A percentile compares a stretch with the other conserved stretches of the same genome.
Evolutionary conservation across 2,888 invertebrate genomes (phyloP).

Genomic region (Ectobius pallidus): DNA sequence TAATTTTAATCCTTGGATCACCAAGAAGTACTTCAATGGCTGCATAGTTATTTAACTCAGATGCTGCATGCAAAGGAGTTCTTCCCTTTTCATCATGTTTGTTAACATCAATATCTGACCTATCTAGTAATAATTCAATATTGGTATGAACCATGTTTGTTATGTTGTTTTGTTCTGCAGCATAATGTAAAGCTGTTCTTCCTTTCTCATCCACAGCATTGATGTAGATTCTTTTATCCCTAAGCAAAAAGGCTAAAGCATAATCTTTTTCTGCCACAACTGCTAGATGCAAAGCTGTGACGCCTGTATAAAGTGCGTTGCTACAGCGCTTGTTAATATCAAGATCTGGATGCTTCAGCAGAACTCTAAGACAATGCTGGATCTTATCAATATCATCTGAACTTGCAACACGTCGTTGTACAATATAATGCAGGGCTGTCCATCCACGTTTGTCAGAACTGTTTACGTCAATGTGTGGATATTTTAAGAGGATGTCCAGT

Average conservation of each 20-base stretch:
- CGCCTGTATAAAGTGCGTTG: not conserved
- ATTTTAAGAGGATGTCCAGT: not conserved
- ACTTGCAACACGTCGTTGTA: not conserved
- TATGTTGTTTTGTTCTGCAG: not conserved
- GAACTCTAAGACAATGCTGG: not conserved
- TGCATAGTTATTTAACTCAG: not conserved
- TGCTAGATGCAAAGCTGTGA: not conserved
- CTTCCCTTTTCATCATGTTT: not conserved
- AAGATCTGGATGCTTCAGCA: not conserved
- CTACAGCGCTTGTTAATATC: not conserved
- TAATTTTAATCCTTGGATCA: not conserved
- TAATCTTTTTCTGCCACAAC: not conserved
- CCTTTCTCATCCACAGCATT: not conserved
- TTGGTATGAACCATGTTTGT: not conserved
- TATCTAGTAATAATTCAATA: not conserved
- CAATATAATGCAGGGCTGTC: not conserved
- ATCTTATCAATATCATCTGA: not conserved
- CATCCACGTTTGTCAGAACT: not conserved
- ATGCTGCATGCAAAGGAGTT: not conserved
- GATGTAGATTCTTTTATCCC: not conserved
- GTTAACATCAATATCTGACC: not conserved
- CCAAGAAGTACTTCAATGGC: not conserved
- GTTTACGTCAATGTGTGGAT: not conserved
- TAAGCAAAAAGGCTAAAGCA: not conserved
- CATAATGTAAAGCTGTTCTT: not conserved